phyloP scores from a whole-genome alignment of 2,888 invertebrate genomes.

The Cheilosia soror region DNA sequence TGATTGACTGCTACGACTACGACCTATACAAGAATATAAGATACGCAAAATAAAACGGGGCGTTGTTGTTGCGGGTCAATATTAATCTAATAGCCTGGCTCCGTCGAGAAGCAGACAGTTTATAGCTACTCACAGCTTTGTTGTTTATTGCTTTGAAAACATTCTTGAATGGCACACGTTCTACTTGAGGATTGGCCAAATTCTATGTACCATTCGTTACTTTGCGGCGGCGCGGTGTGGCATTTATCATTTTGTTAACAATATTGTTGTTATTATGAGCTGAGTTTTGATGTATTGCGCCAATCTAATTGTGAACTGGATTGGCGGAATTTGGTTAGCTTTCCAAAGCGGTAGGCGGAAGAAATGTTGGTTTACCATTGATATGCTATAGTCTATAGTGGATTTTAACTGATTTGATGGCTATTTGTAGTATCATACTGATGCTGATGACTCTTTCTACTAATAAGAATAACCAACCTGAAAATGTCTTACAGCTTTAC shows the following conservation, averaged over 20 bases:
- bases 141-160: neutral
- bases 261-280: conserved; percentile 19
- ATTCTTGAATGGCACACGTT: conserved; percentile 28
- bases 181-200: conserved; percentile 14
- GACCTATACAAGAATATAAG: neutral
- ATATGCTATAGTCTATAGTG: no score
- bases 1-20: conserved; percentile 33
- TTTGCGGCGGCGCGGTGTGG: neutral
- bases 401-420: no score
- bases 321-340: neutral
- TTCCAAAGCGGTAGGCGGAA: neutral
- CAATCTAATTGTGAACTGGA: conserved; percentile 26
- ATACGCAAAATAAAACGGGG: neutral
- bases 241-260: conserved; percentile 19
- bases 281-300: conserved; percentile 10
- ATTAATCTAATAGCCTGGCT: conserved; percentile 35
- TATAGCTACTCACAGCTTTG: conserved; percentile 21
- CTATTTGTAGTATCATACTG: no score
- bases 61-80: conserved; percentile 23
- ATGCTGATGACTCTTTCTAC: no score
- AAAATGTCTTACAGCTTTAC: no score
- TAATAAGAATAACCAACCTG: no score
- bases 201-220: conserved; percentile 1
- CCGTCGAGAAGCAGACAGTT: conserved; percentile 33
- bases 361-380: no score